Base-by-base conservation (phyloP, 2,113 vertebrate species). In the Callionymus lyra region DNA sequence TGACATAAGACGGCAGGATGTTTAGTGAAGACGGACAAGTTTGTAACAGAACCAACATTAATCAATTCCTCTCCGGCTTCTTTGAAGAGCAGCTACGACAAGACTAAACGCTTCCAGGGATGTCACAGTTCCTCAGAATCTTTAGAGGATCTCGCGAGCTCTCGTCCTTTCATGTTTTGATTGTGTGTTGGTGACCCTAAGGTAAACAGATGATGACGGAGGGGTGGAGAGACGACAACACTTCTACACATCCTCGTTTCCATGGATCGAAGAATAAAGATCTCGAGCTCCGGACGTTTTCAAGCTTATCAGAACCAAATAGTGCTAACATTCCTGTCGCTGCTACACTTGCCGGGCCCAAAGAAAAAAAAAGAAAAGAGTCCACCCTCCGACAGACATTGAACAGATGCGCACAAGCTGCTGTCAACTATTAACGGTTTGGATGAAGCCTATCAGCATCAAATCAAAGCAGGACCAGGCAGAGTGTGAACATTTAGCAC, bases 141-240 rank as follows among this genome's bases (percentile, higher is more conserved):
- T 78, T 74, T 82, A 83, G 82, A 78, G 79, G 72, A 77, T 82
- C 75, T 75, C 52, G 72, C 57, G 59, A 79, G 80, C 79, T 76
- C 81, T 84, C 83, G 72, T 84, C 68, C 86, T 87, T 87, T 87
- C 84, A 87, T 87, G 84, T 87, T 83, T n/a, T 84, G 77, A 84
- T 86, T 83, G 80, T 77, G 77, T 80, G 82, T 79, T 84, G 73
- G 79, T 84, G 83, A 86, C 83, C 80, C 73, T 80, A 85, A 80
- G 86, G 85, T 86, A 85, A 87, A 83, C 83, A 86, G 73, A 65
- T 52, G 44, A 65, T 71, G 56, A 48, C 49, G 48, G 44, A 42
- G 53, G 44, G 36, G 8, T 37, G 61, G 49, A 57, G 19, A 34
- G 62, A 42, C 55, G 60, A 27, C n/a, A n/a, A n/a, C n/a, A n/a